These are phyloP conservation scores for Callospermophilus lateralis DNA, from an alignment of 2,113 vertebrate genomes.

Conservation along the genomic window DNA sequence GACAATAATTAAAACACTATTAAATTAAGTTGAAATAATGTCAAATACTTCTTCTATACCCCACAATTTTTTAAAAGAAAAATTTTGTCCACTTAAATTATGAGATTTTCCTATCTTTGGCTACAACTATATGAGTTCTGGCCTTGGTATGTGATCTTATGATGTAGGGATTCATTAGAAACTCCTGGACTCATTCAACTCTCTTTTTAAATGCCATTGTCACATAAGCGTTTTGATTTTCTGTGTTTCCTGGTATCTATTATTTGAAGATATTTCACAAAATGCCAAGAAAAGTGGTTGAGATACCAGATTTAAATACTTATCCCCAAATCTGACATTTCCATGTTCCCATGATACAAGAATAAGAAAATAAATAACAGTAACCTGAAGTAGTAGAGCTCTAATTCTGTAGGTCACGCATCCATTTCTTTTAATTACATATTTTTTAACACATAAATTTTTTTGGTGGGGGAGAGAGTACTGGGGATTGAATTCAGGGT, in stretches of 20 bases:
- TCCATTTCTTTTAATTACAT: neutral
- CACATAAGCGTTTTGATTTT: neutral
- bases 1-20: neutral
- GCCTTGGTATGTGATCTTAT: neutral
- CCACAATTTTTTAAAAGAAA: neutral
- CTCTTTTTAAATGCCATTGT: neutral
- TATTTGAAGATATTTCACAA: neutral
- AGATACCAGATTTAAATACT: neutral
- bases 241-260: neutral
- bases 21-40: neutral
- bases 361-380: neutral
- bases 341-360: neutral
- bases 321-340: neutral
- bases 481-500: no score
- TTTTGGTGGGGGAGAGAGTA: no score
- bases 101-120: conserved; percentile 55
- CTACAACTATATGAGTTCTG: conserved; percentile 19
- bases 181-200: neutral
- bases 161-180: neutral
- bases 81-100: conserved; percentile 14
- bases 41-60: neutral
- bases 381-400: neutral
- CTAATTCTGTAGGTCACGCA: neutral
- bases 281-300: neutral
- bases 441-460: neutral